Evolutionary conservation across 2,113 vertebrate species (phyloP), one percentile per base, ranked within the genome.

Genomic region (Lamprotornis superbus): DNA sequence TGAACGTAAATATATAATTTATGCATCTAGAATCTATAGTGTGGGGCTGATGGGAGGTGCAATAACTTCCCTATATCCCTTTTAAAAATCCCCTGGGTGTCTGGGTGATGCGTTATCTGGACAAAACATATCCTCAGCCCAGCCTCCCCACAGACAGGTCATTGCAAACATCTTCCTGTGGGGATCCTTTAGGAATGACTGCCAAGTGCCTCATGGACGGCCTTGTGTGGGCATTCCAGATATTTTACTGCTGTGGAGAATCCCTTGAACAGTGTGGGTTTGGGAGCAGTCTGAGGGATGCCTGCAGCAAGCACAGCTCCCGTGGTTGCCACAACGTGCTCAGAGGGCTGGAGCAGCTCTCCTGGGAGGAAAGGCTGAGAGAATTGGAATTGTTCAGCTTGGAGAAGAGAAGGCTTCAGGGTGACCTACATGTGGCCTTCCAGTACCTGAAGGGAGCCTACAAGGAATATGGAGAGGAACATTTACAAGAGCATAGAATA

Each of bases 1-100:
- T 73, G 70, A 44, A 94, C 4, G 23, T 96, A 96, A 96, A 93
- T 92, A 68, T 91, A 75, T 96, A 86, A 96, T 93, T 93, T 86
- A 97, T 93, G 96, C 85, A 25, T 84, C 77, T 90, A 7, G 94
- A 93, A 87, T 95, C 93, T 47, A 90, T 94, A 89, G 89, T 40
- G 11, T 42, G 60, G 79, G 93, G 91, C 94, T 95, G 89, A 39
- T 3, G 0, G 27, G 73, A 87, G 64, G 40, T 78, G 83, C 73
- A 92, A 15, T 78, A 90, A 89, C 65, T 92, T 87, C 78, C 70
- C 79, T 67, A 0, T 39, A 68, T 56, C 89, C 92, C 17, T 87
- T 73, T 93, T 40, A 57, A 49, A 59, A 90, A 60, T 71, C 95
- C 93, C 94, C 37, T 35, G 85, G 65, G 79, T 3, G 64, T 42